Evolutionary conservation across 2,113 vertebrate species (phyloP).

Genomic region (Camelus dromedarius): DNA sequence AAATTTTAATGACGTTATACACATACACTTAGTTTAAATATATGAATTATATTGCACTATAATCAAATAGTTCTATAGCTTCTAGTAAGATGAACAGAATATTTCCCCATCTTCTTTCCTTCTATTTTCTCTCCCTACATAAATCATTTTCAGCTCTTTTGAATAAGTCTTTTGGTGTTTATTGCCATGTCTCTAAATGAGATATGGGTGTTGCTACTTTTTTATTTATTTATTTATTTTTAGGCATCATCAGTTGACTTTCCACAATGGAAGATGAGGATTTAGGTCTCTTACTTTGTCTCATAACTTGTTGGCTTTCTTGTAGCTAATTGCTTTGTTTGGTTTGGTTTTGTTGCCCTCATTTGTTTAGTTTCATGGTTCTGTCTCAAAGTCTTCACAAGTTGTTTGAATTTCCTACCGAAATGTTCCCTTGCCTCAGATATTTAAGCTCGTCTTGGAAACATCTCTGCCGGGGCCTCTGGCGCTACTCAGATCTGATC

Average conservation of each 20-base stretch:
- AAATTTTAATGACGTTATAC: neutral
- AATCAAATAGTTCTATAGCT: neutral
- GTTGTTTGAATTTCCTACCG: neutral
- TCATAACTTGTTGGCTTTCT: neutral
- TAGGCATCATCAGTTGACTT: neutral
- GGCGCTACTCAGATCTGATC: neutral
- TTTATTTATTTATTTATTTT: neutral
- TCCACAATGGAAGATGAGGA: neutral
- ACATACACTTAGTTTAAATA: neutral
- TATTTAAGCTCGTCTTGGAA: neutral
- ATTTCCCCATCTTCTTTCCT: neutral
- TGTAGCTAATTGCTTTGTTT: neutral
- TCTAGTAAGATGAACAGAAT: neutral
- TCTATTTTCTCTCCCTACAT: neutral
- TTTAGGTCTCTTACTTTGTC: neutral
- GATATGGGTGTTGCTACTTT: neutral
- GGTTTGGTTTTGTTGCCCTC: too few relatives aligned
- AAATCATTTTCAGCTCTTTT: neutral
- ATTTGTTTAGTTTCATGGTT: neutral
- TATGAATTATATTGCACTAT: neutral
- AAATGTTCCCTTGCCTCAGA: neutral
- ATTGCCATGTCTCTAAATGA: neutral
- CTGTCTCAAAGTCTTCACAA: neutral
- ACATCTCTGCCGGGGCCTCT: neutral
- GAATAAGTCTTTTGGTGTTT: neutral